Base-by-base conservation (phyloP, 2,113 vertebrate genomes). In the Larimichthys polyactis region DNA sequence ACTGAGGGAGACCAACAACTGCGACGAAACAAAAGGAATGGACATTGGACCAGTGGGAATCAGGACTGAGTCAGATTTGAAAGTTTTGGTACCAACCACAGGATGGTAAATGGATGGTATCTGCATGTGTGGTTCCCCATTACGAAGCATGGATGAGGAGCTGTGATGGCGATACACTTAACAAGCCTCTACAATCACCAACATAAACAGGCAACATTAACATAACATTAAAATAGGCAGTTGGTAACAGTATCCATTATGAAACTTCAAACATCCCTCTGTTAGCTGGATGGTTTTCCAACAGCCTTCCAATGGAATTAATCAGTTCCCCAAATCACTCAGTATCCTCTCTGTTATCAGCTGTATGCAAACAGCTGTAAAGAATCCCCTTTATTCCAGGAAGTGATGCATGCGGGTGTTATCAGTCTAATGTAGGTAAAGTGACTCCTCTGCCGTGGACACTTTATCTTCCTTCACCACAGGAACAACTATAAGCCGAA, bases 301-400 rank as follows among this genome's bases (percentile, higher is more conserved):
- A 36, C 19, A 16, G 5, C 1, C 15, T 43, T 44, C 54, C 73
- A 52, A 29, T 72, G 29, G 10, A 16, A 11, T 72, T 11, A 40
- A 29, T 29, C 43, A 57, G 57, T 11, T 22, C 29, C 52, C 57
- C n/a, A 81, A 65, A 71, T 60, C 65, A 76, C 32, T 14, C 16
- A 54, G 22, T 20, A 9, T 54, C n/a, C 46, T 63, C 32, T 57
- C 12, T 67, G 58, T 62, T 75, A 84, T 86, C 81, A 68, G 85
- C 46, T 55, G n/a, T 72, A 75, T 81, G 72, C 75, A 72, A 82
- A 75, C 63, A 49, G 36, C 4, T 78, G 57, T 14, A 43, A 72
- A 73, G 67, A 85, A 71, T 52, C 44, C 60, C 36, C 24, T 22
- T 40, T 78, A 66, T 78, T 87, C 82, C 91, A 89, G 82, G 82